These are phyloP conservation scores for Halcyon leucocephala DNA, from an alignment of 2,797 vertebrate species.

Conservation along the genomic window DNA sequence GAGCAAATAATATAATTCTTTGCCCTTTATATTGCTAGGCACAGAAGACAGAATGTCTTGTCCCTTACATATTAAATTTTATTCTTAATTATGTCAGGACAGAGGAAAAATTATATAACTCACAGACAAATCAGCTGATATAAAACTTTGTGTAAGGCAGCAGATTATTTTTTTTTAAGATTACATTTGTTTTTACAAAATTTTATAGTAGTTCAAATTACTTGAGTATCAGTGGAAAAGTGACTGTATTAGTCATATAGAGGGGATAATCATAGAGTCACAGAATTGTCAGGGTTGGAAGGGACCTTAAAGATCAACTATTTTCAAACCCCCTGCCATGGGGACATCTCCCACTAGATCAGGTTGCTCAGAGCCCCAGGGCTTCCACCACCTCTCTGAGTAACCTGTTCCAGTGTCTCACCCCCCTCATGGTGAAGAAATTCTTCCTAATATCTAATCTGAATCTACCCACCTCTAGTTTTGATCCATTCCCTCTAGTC, in stretches of 20 bases:
- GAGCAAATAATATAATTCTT: neutral
- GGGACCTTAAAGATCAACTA: too few relatives aligned
- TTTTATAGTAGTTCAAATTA: neutral
- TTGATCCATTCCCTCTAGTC: too few relatives aligned
- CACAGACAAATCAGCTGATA: neutral
- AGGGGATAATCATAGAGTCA: neutral
- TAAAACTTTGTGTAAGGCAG: neutral
- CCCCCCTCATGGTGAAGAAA: too few relatives aligned
- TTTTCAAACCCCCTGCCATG: too few relatives aligned
- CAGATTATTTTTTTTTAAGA: neutral
- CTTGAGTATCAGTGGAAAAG: neutral
- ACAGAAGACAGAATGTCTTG: neutral
- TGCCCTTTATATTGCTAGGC: neutral
- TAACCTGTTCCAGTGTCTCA: too few relatives aligned
- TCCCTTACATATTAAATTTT: neutral
- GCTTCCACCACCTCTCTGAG: too few relatives aligned
- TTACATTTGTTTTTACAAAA: neutral
- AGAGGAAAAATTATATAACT: neutral
- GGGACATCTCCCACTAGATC: too few relatives aligned
- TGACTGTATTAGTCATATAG: neutral
- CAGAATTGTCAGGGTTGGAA: too few relatives aligned
- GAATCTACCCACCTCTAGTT: too few relatives aligned
- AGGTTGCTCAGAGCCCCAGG: too few relatives aligned
- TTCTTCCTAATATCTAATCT: too few relatives aligned
- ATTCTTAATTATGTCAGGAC: neutral